Evolutionary conservation across 1,140 invertebrate genomes (phyloP).

Genomic region (Probaryconus sp.): DNA sequence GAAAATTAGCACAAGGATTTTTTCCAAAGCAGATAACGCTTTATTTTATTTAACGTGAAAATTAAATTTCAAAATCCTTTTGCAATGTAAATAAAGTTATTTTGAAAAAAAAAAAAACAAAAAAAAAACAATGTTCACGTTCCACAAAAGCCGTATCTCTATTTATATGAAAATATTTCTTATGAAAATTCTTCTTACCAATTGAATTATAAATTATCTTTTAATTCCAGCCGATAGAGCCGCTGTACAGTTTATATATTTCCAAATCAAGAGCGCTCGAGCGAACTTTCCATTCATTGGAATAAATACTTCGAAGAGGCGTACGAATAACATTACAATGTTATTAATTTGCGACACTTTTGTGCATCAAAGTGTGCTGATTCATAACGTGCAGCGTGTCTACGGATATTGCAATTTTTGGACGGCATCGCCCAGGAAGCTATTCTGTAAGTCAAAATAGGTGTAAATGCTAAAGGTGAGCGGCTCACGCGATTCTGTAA

Average conservation of each 20-base stretch:
- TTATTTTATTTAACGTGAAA: no score
- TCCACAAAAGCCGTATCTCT: no score
- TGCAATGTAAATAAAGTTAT: no score
- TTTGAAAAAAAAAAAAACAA: no score
- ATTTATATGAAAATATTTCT: no score
- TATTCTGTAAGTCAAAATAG: slow-evolving; percentile 62
- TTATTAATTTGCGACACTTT: slow-evolving; percentile 49
- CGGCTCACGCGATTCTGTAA: slow-evolving; percentile 60
- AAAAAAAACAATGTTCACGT: not conserved
- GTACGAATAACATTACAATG: slow-evolving; percentile 9
- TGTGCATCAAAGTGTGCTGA: slow-evolving; percentile 35
- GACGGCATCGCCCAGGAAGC: slow-evolving; percentile 56
- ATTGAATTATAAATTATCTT: no score
- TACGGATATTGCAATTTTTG: slow-evolving; percentile 63
- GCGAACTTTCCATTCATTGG: not conserved
- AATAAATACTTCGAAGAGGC: slow-evolving; percentile 22
- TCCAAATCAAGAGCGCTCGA: slow-evolving; percentile 27
- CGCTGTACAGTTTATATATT: slow-evolving; percentile 36
- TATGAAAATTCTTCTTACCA: no score
- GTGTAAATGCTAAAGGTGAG: slow-evolving; percentile 60
- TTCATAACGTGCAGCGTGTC: slow-evolving; percentile 42
- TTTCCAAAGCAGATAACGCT: no score
- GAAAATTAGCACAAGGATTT: no score
- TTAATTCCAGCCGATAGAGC: slow-evolving; percentile 37
- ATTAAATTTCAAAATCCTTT: no score